Conservation (phyloP, 2,797 vertebrate genomes). For the Tiaroga cobitis region DNA sequence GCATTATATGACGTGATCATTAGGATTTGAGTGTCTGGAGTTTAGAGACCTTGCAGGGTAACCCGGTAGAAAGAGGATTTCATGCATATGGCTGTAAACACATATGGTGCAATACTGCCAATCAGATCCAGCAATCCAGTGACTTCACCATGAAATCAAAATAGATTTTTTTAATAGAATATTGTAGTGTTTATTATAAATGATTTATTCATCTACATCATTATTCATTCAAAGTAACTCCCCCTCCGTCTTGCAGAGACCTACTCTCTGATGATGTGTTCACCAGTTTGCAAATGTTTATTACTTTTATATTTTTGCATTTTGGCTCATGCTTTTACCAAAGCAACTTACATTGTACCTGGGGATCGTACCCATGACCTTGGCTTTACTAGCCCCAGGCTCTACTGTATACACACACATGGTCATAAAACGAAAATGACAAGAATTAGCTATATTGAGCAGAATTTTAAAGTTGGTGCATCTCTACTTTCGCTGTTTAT, state of each 20-base stretch:
- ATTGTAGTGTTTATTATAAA: neutral
- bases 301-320: neutral
- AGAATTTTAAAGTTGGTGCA: neutral
- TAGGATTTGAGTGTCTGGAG: slow-evolving; percentile 1
- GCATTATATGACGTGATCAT: slow-evolving; percentile 21
- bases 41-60: slow-evolving; percentile 16
- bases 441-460: neutral
- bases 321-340: neutral
- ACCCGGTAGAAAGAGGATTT: slow-evolving; percentile 1
- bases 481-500: neutral
- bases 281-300: neutral
- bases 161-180: neutral
- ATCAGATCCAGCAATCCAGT: neutral
- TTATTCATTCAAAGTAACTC: no score
- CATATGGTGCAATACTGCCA: neutral
- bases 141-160: neutral
- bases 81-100: neutral
- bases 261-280: no score
- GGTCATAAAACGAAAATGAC: neutral
- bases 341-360: neutral
- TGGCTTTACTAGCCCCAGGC: neutral
- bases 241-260: no score
- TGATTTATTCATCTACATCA: no score
- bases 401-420: neutral
- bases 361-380: neutral